Evolutionary conservation across 30 jellyfish, hydroid and myxozoan genomes (phyloP), one percentile per base, ranked within the genome.

Genomic region (Cassiopea xamachana): DNA sequence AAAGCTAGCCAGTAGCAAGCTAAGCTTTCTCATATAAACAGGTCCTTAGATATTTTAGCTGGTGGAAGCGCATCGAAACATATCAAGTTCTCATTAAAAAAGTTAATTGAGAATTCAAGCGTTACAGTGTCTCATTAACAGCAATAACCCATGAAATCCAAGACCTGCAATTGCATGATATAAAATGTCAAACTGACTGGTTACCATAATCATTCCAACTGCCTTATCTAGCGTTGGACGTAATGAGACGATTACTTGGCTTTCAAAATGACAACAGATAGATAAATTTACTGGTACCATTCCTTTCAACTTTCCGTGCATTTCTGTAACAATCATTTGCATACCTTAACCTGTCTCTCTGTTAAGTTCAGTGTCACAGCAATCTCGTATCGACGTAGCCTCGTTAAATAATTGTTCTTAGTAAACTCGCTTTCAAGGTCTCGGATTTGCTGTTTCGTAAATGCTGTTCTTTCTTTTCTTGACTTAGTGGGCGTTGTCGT

Each of bases 301-400:
- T 51, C 64, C 64, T 2, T 51, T 51, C 9, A 9, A n/a, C n/a
- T n/a, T 51, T 51, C 9, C 64, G 4, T 51, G 9, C 9, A 2
- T 51, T 51, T 51, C 64, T 51, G 9, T 9, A 9, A 51, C 7
- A 62, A 3, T 62, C 7, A 14, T 1, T 15, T 15, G 80, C 80
- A 4, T 15, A 95, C 99, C 94, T 96, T 96, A 46, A 96, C 99
- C 81, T 96, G 99, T 49, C 99, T 67, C 73, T 96, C 99, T 14
- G 98, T 96, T 85, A 96, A 71, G 82, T 90, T 96, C 59, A 96
- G 87, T 45, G 96, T 96, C 49, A 96, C 98, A 7, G 99, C 99
- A 44, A 96, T 96, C 97, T 96, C 99, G 93, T 96, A 96, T 14
- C 99, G 99, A 51, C 99, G 98, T 60, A 96, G 92, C 96, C 99